Evolutionary conservation across 64 coral and sea anemone species (phyloP).

Genomic region (Dendronephthya gigantea): DNA sequence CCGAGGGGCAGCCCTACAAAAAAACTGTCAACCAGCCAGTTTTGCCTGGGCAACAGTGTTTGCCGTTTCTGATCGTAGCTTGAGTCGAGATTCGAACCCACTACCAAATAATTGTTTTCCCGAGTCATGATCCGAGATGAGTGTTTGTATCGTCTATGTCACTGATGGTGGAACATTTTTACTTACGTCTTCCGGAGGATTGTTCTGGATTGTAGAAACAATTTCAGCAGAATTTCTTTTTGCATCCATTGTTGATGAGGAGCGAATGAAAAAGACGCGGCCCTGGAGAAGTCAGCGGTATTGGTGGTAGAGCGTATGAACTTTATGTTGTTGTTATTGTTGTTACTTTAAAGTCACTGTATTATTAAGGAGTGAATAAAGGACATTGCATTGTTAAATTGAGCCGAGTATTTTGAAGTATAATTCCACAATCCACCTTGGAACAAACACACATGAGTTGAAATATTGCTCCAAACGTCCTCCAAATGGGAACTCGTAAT

Average conservation of each 20-base stretch:
- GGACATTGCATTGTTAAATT: too few relatives aligned
- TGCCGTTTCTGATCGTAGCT: background rate
- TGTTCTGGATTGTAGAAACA: slow-evolving; percentile 17
- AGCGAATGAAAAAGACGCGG: slow-evolving; percentile 49
- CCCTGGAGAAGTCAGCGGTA: background rate
- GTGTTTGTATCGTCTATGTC: slow-evolving; percentile 29
- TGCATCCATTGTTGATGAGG: slow-evolving; percentile 20
- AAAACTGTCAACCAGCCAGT: slow-evolving; percentile 14
- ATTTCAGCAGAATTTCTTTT: slow-evolving; percentile 12
- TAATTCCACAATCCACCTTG: too few relatives aligned
- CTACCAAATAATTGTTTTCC: slow-evolving; percentile 6
- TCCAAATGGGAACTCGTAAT: too few relatives aligned
- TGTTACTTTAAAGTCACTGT: too few relatives aligned
- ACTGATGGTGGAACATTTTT: background rate
- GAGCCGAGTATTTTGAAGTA: too few relatives aligned
- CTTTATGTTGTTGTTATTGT: too few relatives aligned
- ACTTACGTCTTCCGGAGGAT: slow-evolving; percentile 53
- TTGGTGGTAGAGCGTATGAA: too few relatives aligned
- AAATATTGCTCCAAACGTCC: too few relatives aligned
- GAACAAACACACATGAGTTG: too few relatives aligned
- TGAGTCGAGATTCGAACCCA: slow-evolving; percentile 20
- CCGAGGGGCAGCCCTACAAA: background rate
- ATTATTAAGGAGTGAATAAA: too few relatives aligned
- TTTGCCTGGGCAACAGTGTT: slow-evolving; percentile 8
- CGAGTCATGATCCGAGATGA: slow-evolving; percentile 43